Conservation (phyloP, 2,113 vertebrate species). For the Epinephelus cyanopodus region DNA sequence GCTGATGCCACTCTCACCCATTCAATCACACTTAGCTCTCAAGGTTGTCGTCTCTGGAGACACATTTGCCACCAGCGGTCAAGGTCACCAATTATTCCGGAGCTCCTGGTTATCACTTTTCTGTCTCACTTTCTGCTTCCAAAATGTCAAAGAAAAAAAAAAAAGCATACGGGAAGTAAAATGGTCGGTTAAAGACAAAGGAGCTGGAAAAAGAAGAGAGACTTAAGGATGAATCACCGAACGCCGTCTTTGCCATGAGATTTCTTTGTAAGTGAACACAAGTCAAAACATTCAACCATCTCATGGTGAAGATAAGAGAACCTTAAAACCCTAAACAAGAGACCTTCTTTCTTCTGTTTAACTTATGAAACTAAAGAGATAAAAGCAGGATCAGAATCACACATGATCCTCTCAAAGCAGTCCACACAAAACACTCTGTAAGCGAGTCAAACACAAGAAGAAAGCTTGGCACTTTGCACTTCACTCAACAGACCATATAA, state of each 20-base stretch:
- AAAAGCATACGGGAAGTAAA: too few relatives aligned
- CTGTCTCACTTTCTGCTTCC: neutral
- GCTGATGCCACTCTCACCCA: neutral
- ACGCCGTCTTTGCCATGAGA: neutral
- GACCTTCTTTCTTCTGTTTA: neutral
- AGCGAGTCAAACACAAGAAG: neutral
- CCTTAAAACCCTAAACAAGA: too few relatives aligned
- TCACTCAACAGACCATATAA: neutral
- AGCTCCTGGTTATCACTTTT: neutral
- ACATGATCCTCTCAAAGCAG: too few relatives aligned
- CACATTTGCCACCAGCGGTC: neutral
- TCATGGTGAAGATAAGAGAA: neutral
- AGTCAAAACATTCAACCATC: neutral
- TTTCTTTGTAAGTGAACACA: neutral
- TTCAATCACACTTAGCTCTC: constrained; percentile 33
- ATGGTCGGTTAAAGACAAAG: neutral
- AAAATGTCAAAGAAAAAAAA: neutral
- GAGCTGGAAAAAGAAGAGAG: neutral
- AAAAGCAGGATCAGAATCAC: too few relatives aligned
- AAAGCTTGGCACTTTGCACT: neutral
- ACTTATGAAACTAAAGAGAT: too few relatives aligned
- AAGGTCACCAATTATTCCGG: neutral
- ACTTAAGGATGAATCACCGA: too few relatives aligned
- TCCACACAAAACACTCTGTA: neutral
- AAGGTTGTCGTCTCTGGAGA: constrained; percentile 27